Evolutionary conservation across 2,888 invertebrate species (phyloP).

Genomic region (Cerastis leucographa): DNA sequence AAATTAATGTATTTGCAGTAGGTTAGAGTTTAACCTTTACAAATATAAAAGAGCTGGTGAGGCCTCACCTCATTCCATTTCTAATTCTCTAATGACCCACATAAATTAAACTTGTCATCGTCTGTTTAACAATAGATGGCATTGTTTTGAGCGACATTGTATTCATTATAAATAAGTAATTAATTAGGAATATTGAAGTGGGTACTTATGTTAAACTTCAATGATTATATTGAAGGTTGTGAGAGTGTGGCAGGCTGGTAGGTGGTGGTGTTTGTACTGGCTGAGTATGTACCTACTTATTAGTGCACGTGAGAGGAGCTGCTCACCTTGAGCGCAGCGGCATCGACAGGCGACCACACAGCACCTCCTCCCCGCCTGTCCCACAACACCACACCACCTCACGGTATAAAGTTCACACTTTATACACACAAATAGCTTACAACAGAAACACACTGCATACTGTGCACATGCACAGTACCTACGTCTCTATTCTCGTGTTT

Average conservation of each 20-base stretch:
- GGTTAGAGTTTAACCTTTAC: background rate
- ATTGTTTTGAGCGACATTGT: conserved; percentile 11
- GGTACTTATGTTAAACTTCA: background rate
- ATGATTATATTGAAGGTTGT: background rate
- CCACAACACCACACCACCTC: background rate
- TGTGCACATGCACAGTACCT: background rate
- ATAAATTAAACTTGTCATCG: conserved; percentile 11
- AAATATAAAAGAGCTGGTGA: background rate
- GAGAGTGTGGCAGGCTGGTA: background rate
- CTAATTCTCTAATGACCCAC: background rate
- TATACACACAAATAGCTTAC: background rate
- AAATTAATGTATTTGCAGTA: background rate
- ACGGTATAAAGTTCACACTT: too few relatives aligned
- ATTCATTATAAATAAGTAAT: conserved; percentile 12
- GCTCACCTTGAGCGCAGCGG: conserved; percentile 51
- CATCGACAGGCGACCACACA: conserved; percentile 9
- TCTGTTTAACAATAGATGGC: conserved; percentile 17
- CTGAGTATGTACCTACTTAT: background rate
- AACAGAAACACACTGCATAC: background rate
- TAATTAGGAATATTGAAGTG: conserved; percentile 3
- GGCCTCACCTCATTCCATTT: conserved; percentile 7
- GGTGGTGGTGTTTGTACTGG: background rate
- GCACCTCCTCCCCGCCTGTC: background rate
- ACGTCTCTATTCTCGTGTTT: background rate
- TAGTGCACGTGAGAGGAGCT: conserved; percentile 34